These are phyloP conservation scores for Atethmia centrago DNA, from an alignment of 2,888 invertebrate species.

Conservation along the genomic window DNA sequence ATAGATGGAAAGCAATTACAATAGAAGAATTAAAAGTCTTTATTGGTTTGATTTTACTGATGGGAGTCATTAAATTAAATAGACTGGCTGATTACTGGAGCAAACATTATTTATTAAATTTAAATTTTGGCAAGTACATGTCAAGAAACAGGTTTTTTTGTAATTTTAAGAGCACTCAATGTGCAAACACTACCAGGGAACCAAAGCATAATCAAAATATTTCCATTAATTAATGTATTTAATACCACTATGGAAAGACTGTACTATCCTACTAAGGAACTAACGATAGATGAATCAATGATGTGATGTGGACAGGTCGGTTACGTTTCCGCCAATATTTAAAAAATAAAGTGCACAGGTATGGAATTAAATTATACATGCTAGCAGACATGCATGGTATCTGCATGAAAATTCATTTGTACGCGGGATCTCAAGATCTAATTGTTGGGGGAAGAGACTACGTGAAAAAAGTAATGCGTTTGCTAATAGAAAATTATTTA, in stretches of 20 bases:
- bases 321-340: too few species aligned
- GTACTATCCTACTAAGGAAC: too few species aligned
- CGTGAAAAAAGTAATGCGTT: background rate
- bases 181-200: background rate
- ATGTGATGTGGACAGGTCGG: too few species aligned
- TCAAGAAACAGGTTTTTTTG: background rate
- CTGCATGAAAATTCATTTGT: conserved; percentile 1
- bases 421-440: background rate
- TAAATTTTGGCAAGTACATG: background rate
- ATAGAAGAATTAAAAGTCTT: too few species aligned
- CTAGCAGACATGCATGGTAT: background rate
- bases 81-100: too few species aligned
- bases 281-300: too few species aligned
- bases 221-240: background rate
- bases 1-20: too few species aligned
- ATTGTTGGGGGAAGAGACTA: background rate
- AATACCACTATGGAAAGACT: background rate
- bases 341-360: too few species aligned
- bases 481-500: too few species aligned
- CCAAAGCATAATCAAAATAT: background rate
- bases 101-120: too few species aligned
- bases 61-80: too few species aligned
- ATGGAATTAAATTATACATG: background rate
- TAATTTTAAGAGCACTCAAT: background rate
- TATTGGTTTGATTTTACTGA: too few species aligned